Evolutionary conservation across 2,797 vertebrate genomes (phyloP), one percentile per base, ranked within the genome.

Genomic region (Trachurus trachurus): DNA sequence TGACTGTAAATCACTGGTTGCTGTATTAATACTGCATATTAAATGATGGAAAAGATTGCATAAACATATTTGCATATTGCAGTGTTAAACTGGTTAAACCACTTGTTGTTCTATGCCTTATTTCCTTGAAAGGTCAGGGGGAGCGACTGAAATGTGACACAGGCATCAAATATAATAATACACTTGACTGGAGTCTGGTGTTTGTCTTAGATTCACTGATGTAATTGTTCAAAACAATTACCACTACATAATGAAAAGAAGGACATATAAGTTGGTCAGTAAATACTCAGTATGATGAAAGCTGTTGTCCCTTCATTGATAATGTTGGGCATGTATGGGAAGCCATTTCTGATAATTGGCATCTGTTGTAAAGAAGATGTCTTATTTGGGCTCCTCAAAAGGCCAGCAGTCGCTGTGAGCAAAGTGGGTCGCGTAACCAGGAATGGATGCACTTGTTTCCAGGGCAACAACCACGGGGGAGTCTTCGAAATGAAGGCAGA

Each of bases 391-490:
- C 50, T 53, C 44, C 40, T 63, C 1, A 22, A 6, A 60, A 62
- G 61, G 34, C 49, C 10, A 42, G 47, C 44, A 64, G 61, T 81
- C 49, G 0, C 69, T 85, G 47, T 71, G 67, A 73, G 81, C n/a
- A 84, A 89, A 89, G 71, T 90, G 77, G 82, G 74, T 82, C 74
- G 76, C 49, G 57, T 56, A 84, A 77, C 76, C 60, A 71, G 87
- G 80, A 84, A 89, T 59, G 21, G 70, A 83, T 57, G 57, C 78
- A 79, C 61, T 80, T 80, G 90, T 93, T 93, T 93, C 92, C 86
- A 87, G 73, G 88, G 87, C 84, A 94, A 88, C 90, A 60, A 79
- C 57, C 76, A 78, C 66, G 5, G 63, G 80, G 71, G 80, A 82
- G 60, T 52, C 12, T 70, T 34, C 1, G 5, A 37, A 37, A 37